Percentiles rank a stretch among this genome's conserved stretches.
Conservation (phyloP, 2,113 vertebrate genomes). For the Tupaia chinensis region DNA sequence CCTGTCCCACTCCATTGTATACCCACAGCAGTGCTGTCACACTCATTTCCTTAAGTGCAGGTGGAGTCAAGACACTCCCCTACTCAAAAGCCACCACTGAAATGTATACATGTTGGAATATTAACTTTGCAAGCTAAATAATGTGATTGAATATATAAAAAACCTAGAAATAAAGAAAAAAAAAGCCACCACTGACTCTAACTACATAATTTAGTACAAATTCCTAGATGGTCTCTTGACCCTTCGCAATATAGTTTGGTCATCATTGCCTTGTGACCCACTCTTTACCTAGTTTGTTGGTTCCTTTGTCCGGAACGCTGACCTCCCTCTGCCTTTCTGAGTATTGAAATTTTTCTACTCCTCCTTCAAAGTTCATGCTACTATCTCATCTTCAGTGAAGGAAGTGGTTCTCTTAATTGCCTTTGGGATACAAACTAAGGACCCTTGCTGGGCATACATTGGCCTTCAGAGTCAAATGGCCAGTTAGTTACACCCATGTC, state of each 20-base stretch:
- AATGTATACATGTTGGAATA: no score
- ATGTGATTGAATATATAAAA: no score
- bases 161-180: no score
- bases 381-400: background rate
- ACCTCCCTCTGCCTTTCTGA: background rate
- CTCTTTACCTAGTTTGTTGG: background rate
- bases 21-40: background rate
- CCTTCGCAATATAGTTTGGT: background rate
- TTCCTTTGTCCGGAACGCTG: slow-evolving; percentile 22
- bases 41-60: background rate
- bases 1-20: background rate
- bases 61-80: background rate
- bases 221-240: background rate
- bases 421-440: background rate
- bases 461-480: background rate
- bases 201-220: background rate
- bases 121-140: no score
- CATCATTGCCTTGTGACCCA: background rate
- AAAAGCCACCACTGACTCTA: background rate
- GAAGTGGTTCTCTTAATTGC: background rate
- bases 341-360: slow-evolving; percentile 4
- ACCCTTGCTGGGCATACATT: background rate
- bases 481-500: background rate
- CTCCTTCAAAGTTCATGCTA: background rate
- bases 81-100: background rate